phyloP scores from a whole-genome alignment of 2,888 invertebrate genomes.

The Calameuta filiformis region DNA sequence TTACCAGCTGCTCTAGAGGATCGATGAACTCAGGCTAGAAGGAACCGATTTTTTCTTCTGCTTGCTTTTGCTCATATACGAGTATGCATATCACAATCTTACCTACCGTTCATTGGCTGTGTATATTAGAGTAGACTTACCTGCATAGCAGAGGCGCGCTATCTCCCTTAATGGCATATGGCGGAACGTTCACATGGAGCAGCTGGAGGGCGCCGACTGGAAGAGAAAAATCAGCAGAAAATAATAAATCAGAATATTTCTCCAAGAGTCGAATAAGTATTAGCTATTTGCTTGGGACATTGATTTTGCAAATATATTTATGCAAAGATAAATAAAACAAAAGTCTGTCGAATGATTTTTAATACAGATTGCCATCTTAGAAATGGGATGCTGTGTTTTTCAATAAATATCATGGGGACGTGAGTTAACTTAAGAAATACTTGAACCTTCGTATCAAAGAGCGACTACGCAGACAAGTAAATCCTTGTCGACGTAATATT shows the following conservation, averaged over 20 bases:
- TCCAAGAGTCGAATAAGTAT: conserved; percentile 21
- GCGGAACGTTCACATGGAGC: conserved; percentile 63
- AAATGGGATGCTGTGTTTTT: background rate
- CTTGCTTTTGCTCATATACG: background rate
- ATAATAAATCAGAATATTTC: conserved; percentile 22
- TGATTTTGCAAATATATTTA: background rate
- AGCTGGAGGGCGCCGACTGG: conserved; percentile 64
- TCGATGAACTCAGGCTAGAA: background rate
- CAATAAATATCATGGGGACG: background rate
- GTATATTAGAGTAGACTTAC: conserved; percentile 43
- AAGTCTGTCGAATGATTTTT: background rate
- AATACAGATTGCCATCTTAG: background rate
- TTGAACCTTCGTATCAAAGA: background rate
- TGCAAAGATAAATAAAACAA: too few relatives aligned
- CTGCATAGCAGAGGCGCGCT: conserved; percentile 66
- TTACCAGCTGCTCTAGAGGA: too few relatives aligned
- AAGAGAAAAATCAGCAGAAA: conserved; percentile 50
- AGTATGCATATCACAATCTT: background rate
- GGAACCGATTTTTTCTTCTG: background rate
- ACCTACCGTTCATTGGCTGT: background rate
- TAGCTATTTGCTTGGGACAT: background rate
- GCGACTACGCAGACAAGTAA: too few relatives aligned
- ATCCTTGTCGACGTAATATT: background rate
- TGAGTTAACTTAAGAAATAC: background rate
- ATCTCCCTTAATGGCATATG: conserved; percentile 64